Base-by-base conservation (phyloP, 2,113 vertebrate genomes). In the Mionectes macconnelli region DNA sequence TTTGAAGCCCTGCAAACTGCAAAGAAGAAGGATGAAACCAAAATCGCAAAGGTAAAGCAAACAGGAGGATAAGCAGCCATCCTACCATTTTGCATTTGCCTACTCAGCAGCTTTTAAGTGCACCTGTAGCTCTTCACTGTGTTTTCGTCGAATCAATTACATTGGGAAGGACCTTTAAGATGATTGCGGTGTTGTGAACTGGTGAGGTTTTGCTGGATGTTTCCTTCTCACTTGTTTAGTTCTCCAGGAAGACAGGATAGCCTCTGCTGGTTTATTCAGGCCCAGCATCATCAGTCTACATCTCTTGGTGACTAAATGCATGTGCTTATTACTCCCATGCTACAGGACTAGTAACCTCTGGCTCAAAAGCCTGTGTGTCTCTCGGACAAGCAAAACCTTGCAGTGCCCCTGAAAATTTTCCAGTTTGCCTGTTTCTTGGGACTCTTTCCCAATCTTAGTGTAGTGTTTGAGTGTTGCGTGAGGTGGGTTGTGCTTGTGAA, bases 21-120 rank as follows among this genome's bases (percentile, higher is more conserved):
- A 68, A 99, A 99, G 97, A 99, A 99, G 98, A 99, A 99, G 97
- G 99, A 99, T 1, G 99, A 99, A 56, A 98, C 98, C 93, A 99
- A 99, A 98, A 99, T 99, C 0, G 98, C 99, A 70, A 99, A 99
- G 99, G 99, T 99, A 98, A 97, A 93, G 40, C 28, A 60, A 79
- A 24, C 23, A 50, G 44, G n/a, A 76, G 27, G 37, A 44, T 52
- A 20, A 56, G 42, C 37, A 63, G 31, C 28, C 33, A 20, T 60
- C 50, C 24, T 79, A 82, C 77, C 12, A 14, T n/a, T 90, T 52
- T 13, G 28, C 14, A 9, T 81, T 88, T 87, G n/a, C 33, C 7
- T 11, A 10, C 17, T 59, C 55, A 86, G 28, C 59, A 50, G 20
- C 9, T 89, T 59, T 63, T 55, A 55, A 80, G 39, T 69, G 49